Percentiles rank a stretch among this genome's conserved stretches.
Evolutionary conservation across 2,797 vertebrate genomes (phyloP).

Genomic region (Microctenopoma steveboyesi): DNA sequence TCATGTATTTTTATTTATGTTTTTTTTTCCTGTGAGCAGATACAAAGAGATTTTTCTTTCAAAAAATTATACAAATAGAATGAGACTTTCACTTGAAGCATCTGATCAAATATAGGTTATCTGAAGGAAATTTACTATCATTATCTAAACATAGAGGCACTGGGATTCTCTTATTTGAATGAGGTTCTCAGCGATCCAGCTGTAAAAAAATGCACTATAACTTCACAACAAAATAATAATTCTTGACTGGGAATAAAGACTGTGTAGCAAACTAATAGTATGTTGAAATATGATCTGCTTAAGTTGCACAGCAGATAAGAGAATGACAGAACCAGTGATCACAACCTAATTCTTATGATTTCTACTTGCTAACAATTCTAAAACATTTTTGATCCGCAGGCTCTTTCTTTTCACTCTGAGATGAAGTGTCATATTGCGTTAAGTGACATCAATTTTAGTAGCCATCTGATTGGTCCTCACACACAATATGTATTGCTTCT

Average conservation of each 20-base stretch:
- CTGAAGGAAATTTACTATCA: not conserved
- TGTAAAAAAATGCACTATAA: not conserved
- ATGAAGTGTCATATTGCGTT: conserved; percentile 31
- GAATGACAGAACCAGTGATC: not conserved
- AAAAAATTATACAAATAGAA: not conserved
- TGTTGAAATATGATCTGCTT: too few species aligned
- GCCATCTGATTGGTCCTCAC: conserved; percentile 47
- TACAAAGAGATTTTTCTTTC: conserved; percentile 25
- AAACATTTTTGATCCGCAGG: conserved; percentile 37
- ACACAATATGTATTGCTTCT: not conserved
- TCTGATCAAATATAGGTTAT: conserved; percentile 4
- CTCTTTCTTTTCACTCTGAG: conserved; percentile 16
- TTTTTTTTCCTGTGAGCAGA: conserved; percentile 41
- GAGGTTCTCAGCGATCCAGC: not conserved
- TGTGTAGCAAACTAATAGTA: too few species aligned
- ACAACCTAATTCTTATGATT: not conserved
- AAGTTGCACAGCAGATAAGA: not conserved
- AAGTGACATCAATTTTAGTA: conserved; percentile 51
- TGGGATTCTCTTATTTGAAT: too few species aligned
- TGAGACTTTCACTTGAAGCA: not conserved
- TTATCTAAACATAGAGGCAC: not conserved
- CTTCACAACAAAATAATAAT: not conserved
- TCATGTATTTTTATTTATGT: conserved; percentile 1
- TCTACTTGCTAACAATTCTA: conserved; percentile 15
- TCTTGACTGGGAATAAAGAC: not conserved